These are phyloP conservation scores for Lineus longissimus DNA, from an alignment of 1,140 invertebrate species.

Conservation along the genomic window DNA sequence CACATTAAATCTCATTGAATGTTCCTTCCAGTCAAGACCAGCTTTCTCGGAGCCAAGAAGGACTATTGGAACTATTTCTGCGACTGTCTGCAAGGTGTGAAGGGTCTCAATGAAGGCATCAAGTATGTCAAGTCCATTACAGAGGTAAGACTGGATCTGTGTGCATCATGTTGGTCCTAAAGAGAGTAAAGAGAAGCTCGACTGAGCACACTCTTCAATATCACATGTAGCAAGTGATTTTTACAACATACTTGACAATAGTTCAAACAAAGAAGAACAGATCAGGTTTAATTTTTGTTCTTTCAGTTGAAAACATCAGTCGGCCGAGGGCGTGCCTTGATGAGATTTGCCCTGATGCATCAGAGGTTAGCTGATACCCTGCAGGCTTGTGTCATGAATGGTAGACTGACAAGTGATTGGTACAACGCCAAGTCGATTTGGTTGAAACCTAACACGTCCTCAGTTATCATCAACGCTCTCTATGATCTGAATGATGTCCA, in stretches of 20 bases:
- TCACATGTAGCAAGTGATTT: too few species aligned
- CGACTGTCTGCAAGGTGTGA: constrained; percentile 42
- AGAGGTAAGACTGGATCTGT: constrained; percentile 37
- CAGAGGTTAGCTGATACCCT: constrained; percentile 54
- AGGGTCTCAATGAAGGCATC: constrained; percentile 51
- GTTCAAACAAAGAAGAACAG: too few species aligned
- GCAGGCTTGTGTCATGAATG: constrained; percentile 50
- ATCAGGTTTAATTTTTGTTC: too few species aligned
- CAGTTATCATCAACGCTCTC: constrained; percentile 39
- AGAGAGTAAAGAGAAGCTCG: too few species aligned
- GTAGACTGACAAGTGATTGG: constrained; percentile 47
- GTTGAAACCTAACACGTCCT: constrained; percentile 34
- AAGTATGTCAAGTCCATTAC: constrained; percentile 53
- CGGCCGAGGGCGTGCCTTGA: constrained; percentile 53
- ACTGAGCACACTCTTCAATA: too few species aligned
- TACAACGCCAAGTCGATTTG: constrained; percentile 43
- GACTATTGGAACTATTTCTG: constrained; percentile 56
- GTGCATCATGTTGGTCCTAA: too few species aligned
- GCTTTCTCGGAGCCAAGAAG: constrained; percentile 49
- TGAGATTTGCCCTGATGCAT: constrained; percentile 55
- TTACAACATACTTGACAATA: background rate
- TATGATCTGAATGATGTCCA: constrained; percentile 57
- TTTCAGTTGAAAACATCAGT: constrained; percentile 52
- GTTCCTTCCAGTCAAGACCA: constrained; percentile 35
- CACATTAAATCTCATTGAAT: too few species aligned